A percentile compares a stretch with the other conserved stretches of the same genome.
Evolutionary conservation across 2,113 vertebrate genomes (phyloP).

Genomic region (Python bivittatus): DNA sequence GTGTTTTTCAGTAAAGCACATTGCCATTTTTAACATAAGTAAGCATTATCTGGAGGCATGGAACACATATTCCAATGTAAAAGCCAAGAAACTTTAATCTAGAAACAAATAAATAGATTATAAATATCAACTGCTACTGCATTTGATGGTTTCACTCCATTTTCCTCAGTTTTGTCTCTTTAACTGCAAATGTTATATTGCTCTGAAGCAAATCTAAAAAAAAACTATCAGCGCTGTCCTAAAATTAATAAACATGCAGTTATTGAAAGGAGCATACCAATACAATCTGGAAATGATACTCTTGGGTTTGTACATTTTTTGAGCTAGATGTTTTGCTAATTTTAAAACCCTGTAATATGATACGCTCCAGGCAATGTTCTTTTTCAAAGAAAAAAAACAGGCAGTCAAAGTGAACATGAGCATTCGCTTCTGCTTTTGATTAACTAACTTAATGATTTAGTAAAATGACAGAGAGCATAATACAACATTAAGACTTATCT

Average conservation of each 20-base stretch:
- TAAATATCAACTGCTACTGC: slow-evolving; percentile 19
- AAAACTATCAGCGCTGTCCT: not conserved
- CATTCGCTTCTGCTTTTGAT: slow-evolving; percentile 66
- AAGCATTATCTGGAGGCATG: slow-evolving; percentile 36
- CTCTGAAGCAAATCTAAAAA: slow-evolving; percentile 21
- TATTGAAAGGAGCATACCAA: slow-evolving; percentile 7
- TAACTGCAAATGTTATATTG: not conserved
- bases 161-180: slow-evolving; percentile 10
- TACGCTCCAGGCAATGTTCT: slow-evolving; percentile 59
- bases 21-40: slow-evolving; percentile 53
- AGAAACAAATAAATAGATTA: not conserved
- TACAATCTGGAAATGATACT: slow-evolving; percentile 1
- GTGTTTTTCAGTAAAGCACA: slow-evolving; percentile 14
- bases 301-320: slow-evolving; percentile 27
- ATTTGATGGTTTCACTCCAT: slow-evolving; percentile 8
- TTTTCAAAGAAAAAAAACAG: slow-evolving; percentile 50
- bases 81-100: slow-evolving; percentile 43
- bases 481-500: slow-evolving; percentile 49
- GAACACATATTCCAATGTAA: slow-evolving; percentile 44
- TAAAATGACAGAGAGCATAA: slow-evolving; percentile 65
- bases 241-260: not conserved
- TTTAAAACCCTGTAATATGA: slow-evolving; percentile 36
- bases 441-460: slow-evolving; percentile 64
- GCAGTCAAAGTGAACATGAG: slow-evolving; percentile 58
- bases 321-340: slow-evolving; percentile 53